Evolutionary conservation across 2,888 invertebrate genomes (phyloP), one percentile per base, ranked within the genome.

Genomic region (Eristalis pertinax): DNA sequence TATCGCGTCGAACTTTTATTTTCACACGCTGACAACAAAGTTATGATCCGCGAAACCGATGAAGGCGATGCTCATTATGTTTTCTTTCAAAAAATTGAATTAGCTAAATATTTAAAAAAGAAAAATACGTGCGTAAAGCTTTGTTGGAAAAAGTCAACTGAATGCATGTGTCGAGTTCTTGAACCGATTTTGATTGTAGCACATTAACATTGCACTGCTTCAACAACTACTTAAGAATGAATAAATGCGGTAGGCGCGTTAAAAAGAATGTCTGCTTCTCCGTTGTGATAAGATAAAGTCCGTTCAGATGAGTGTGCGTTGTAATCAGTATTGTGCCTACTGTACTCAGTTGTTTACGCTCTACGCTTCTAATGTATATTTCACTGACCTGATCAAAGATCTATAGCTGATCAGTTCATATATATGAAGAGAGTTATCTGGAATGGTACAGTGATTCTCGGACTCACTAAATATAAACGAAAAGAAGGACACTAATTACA

Each of bases 1-100:
- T 65, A 32, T 56, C 32, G 35, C 67, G 67, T 60, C 73, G 68
- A 67, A 64, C 22, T 35, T 63, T 41, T 43, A 65, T 64, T 67
- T 84, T 86, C 84, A 87, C 87, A 86, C 88, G 82, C 76, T 83
- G 73, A 84, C 76, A 84, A 89, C 69, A 75, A 89, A 89, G 64
- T 89, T 89, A 64, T 88, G 89, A 84, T 89, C 88, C 64, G 86
- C 82, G 73, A 89, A 87, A 64, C 79, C 82, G 67, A 76, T 85
- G 68, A 89, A 87, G 60, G 78, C 80, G 67, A 76, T 85, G 68
- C 80, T 88, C 89, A 43, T 43, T 43, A 89, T 89, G 88, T 73
- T 89, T 89, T 81, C 24, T 50, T 62, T 32, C 19, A 19, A 29
- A 7, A 32, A 56, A 38, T 24, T 22, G 29, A 43, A 65, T 32